Evolutionary conservation across 2,888 invertebrate genomes (phyloP), one percentile per base, ranked within the genome.

Genomic region (Eustalomyia histrio): DNA sequence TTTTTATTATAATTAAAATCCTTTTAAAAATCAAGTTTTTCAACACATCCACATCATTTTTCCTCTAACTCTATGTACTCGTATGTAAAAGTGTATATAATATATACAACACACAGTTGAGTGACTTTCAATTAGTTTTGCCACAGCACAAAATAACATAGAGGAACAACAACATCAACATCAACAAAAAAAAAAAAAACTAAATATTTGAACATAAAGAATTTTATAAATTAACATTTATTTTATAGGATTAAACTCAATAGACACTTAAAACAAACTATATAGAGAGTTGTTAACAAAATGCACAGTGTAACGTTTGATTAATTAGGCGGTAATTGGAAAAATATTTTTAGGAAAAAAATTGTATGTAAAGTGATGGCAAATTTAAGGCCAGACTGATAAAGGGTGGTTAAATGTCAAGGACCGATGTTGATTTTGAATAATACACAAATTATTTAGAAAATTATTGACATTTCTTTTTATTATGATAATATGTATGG

Each of bases 91-190:
- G n/a, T 55, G 14, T 50, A 10, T 47, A 35, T 29, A 47, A 14
- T 33, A 53, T 65, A 33, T 35, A 33, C 55, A 24, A 14, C 55
- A 60, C 63, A 80, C 80, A 82, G 86, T 87, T 88, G 88, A 88
- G 85, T 87, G 84, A 87, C 85, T 89, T 89, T 87, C 89, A 89
- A 89, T 89, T 88, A 89, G 88, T 86, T 88, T 80, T 79, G 76
- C 79, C 84, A 79, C 67, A 60, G 55, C 73, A 29, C 29, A 76
- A 52, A 61, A 69, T 58, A 76, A 65, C 58, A 76, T 67, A 33
- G 29, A 61, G 4, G 9, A 53, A 29, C 29, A 29, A 47, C 33
- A 50, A 50, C 9, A n/a, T n/a, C n/a, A n/a, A n/a, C n/a, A n/a
- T n/a, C n/a, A n/a, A n/a, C n/a, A n/a, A n/a, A n/a, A n/a, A n/a